phyloP scores from a whole-genome alignment of 1,140 invertebrate genomes.

The Oryzaephilus surinamensis region DNA sequence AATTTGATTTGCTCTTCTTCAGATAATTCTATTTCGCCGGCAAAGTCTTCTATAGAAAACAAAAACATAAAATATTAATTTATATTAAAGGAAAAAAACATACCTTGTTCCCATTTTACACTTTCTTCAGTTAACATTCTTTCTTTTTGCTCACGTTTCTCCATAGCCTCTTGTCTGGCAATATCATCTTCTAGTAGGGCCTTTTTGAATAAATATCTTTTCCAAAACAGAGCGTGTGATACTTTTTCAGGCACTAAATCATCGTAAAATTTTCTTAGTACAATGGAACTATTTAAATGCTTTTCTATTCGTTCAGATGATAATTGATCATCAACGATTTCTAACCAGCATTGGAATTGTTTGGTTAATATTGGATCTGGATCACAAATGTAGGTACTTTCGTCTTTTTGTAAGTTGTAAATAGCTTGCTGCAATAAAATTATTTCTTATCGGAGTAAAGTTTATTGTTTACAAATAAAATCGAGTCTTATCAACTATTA shows the following conservation, averaged over 20 bases:
- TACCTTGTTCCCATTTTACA: slow-evolving; percentile 37
- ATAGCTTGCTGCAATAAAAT: slow-evolving; percentile 31
- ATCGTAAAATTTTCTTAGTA: slow-evolving; percentile 41
- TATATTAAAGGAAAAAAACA: slow-evolving; percentile 1
- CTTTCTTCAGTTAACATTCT: slow-evolving; percentile 25
- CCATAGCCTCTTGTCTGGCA: slow-evolving; percentile 36
- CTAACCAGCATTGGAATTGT: slow-evolving; percentile 40
- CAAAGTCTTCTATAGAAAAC: slow-evolving; percentile 45
- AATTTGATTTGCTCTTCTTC: slow-evolving; percentile 48
- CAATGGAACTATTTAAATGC: slow-evolving; percentile 37
- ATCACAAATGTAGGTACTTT: slow-evolving; percentile 36
- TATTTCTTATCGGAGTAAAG: too few relatives aligned
- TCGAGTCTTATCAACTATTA: too few relatives aligned
- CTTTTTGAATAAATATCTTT: slow-evolving; percentile 49
- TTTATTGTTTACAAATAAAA: too few relatives aligned
- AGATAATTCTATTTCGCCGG: slow-evolving; percentile 44
- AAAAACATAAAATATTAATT: slow-evolving; percentile 7
- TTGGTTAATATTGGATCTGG: slow-evolving; percentile 31
- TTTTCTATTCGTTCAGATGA: slow-evolving; percentile 35
- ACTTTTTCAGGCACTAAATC: slow-evolving; percentile 44
- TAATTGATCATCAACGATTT: slow-evolving; percentile 39
- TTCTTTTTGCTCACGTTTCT: slow-evolving; percentile 31
- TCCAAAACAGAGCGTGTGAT: slow-evolving; percentile 45
- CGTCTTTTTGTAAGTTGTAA: slow-evolving; percentile 37
- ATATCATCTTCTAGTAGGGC: slow-evolving; percentile 47